Conservation (phyloP, 2,113 vertebrate species). For the Sinocyclocheilus rhinocerous region DNA sequence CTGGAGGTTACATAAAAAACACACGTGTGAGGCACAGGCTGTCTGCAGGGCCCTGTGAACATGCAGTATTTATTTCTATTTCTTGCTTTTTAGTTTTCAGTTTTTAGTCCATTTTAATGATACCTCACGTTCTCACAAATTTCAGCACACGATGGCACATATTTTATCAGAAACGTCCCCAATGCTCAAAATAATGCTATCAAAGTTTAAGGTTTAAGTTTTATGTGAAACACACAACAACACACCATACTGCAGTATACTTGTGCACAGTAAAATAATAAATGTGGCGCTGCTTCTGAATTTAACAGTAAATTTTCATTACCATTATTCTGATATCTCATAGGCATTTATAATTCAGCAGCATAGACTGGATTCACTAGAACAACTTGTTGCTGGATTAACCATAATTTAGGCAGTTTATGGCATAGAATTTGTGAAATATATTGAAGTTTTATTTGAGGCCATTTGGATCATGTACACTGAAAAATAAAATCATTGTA, state of each 20-base stretch:
- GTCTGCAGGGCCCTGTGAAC: not conserved
- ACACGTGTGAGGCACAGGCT: not conserved
- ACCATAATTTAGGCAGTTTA: not conserved
- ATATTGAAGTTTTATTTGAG: not conserved
- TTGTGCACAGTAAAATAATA: not conserved
- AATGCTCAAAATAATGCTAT: not conserved
- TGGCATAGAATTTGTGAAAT: too few relatives aligned
- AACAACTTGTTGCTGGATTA: not conserved
- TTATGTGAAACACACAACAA: not conserved
- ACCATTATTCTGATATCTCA: not conserved
- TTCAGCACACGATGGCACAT: not conserved
- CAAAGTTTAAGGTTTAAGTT: not conserved
- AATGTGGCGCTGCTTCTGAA: not conserved
- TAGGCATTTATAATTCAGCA: not conserved
- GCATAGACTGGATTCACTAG: not conserved
- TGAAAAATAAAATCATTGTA: not conserved
- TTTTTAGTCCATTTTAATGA: not conserved
- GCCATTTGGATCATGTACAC: not conserved
- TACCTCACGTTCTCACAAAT: not conserved
- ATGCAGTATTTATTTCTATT: not conserved
- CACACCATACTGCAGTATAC: not conserved
- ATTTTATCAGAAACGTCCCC: not conserved
- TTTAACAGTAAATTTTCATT: not conserved
- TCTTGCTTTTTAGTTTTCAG: not conserved
- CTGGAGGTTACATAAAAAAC: slow-evolving; percentile 28